Percentiles rank a stretch among this genome's conserved stretches.
These are phyloP conservation scores for Folsomia manolachei DNA, from an alignment of 2,888 invertebrate genomes.

Conservation along the genomic window DNA sequence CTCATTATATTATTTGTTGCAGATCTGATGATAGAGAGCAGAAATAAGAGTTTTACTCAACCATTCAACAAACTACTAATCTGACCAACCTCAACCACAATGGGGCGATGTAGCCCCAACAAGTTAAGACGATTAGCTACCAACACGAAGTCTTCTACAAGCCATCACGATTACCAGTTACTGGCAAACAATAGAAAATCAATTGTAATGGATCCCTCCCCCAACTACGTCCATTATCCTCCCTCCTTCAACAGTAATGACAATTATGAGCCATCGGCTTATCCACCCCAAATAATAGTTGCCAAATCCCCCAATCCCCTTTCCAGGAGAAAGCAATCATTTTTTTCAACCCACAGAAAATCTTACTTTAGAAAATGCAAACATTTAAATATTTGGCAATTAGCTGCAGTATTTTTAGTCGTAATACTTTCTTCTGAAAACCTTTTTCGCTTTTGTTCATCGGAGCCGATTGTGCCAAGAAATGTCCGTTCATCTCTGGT, in stretches of 20 bases:
- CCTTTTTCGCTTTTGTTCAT: conserved; percentile 31
- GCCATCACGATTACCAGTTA: not conserved
- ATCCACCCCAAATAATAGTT: too few relatives aligned
- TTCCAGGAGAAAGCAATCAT: not conserved
- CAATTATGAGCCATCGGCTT: too few relatives aligned
- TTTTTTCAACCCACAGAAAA: not conserved
- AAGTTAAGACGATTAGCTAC: not conserved
- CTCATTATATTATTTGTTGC: not conserved
- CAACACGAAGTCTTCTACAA: not conserved
- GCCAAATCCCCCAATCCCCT: not conserved
- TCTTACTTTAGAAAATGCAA: not conserved
- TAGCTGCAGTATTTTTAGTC: conserved; percentile 11
- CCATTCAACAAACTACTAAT: too few relatives aligned
- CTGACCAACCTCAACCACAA: conserved; percentile 4
- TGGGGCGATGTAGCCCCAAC: conserved; percentile 14
- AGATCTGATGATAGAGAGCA: not conserved
- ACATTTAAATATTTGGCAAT: not conserved
- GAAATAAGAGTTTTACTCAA: not conserved
- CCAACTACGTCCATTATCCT: too few relatives aligned
- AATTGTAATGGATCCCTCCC: not conserved
- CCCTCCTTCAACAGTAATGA: not conserved
- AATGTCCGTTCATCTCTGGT: conserved; percentile 38
- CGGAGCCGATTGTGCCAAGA: conserved; percentile 42
- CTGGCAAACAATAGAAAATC: not conserved
- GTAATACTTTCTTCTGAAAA: conserved; percentile 27